Evolutionary conservation across 2,888 invertebrate species (phyloP).

Genomic region (Petrolisthes cinctipes): DNA sequence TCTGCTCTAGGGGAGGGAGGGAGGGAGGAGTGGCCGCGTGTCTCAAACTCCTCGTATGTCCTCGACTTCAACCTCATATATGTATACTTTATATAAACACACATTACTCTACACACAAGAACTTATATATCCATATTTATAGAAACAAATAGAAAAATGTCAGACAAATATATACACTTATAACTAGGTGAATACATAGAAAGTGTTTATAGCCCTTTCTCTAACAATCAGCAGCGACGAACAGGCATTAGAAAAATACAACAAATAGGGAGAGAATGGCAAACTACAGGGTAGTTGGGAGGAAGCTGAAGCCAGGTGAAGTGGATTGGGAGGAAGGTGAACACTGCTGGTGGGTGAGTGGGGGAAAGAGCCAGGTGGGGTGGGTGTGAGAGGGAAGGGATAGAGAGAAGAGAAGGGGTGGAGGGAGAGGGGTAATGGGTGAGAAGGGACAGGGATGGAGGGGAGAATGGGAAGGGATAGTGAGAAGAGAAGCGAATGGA

Average conservation of each 20-base stretch:
- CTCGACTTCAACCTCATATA: conserved; percentile 22
- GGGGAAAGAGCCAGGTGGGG: not conserved
- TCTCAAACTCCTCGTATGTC: not conserved
- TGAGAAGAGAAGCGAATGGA: too few relatives aligned
- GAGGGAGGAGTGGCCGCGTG: not conserved
- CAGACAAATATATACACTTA: not conserved
- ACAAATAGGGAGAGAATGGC: too few relatives aligned
- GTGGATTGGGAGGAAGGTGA: not conserved
- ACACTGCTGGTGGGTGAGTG: not conserved
- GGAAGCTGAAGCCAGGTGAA: not conserved
- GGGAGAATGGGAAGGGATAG: too few relatives aligned
- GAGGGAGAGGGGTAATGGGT: too few relatives aligned
- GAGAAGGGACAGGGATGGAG: too few relatives aligned
- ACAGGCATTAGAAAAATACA: too few relatives aligned
- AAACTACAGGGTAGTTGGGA: not conserved
- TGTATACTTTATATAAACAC: not conserved
- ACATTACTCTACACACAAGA: not conserved
- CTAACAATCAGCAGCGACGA: too few relatives aligned
- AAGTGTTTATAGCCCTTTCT: too few relatives aligned
- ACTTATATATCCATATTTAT: not conserved
- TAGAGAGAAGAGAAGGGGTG: too few relatives aligned
- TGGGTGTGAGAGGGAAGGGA: not conserved
- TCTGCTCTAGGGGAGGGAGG: conserved; percentile 32
- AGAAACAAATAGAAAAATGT: not conserved
- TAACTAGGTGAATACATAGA: too few relatives aligned